A percentile compares a stretch with the other conserved stretches of the same genome.
Evolutionary conservation across 2,888 invertebrate species (phyloP).

Genomic region (Drosophila longiperda): DNA sequence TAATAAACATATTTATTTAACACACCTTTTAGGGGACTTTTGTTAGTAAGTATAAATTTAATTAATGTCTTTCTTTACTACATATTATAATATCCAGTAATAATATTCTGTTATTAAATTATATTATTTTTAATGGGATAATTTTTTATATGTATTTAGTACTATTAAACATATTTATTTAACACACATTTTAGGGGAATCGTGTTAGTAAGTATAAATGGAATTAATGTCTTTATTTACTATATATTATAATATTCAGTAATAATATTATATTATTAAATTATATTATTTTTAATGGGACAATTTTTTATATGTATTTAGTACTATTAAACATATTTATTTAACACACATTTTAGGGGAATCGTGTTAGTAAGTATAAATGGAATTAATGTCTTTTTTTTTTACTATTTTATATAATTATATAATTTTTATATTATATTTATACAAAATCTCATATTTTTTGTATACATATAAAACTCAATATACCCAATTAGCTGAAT

Average conservation of each 20-base stretch:
- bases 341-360: not conserved
- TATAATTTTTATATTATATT: not conserved
- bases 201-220: not conserved
- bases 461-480: not conserved
- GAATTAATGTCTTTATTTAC: not conserved
- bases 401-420: too few species aligned
- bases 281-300: too few species aligned
- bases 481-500: not conserved
- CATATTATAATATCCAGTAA: too few species aligned
- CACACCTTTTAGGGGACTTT: not conserved
- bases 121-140: too few species aligned
- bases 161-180: not conserved
- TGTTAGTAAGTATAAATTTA: not conserved
- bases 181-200: not conserved
- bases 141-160: accelerated
- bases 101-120: too few species aligned
- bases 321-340: not conserved
- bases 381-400: not conserved
- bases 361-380: not conserved
- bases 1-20: not conserved
- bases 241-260: too few species aligned
- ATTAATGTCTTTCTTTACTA: not conserved
- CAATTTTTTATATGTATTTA: accelerated
- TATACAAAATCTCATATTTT: not conserved
- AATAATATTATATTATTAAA: too few species aligned